phyloP scores from a whole-genome alignment of 2,113 vertebrate species.

The Poicephalus meyeri region DNA sequence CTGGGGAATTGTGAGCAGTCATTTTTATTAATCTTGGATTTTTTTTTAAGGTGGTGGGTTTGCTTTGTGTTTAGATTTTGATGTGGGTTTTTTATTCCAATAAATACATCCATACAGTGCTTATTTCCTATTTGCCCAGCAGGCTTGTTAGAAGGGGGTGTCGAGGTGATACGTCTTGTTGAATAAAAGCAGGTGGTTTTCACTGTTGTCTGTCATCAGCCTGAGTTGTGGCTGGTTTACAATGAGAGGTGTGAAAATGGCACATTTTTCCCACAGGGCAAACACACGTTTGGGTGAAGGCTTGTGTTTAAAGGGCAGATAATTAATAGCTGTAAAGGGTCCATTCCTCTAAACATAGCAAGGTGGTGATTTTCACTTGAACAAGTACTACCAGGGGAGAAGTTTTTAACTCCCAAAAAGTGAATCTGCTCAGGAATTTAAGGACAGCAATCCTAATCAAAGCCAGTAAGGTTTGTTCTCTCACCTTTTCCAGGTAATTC shows the following conservation, averaged over 20 bases:
- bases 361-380: not conserved
- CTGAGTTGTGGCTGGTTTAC: not conserved
- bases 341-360: not conserved
- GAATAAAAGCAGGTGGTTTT: constrained; percentile 11
- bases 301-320: not conserved
- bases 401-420: not conserved
- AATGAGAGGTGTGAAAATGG: constrained; percentile 26
- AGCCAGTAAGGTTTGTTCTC: not conserved
- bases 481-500: not conserved
- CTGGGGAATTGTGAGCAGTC: not conserved
- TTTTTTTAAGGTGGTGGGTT: not conserved
- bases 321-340: constrained; percentile 10
- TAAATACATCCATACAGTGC: not conserved
- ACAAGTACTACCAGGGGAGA: not conserved
- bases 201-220: not conserved
- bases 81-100: not conserved
- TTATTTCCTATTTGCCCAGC: not conserved
- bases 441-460: not conserved
- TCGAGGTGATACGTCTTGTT: not conserved
- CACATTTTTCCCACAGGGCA: not conserved
- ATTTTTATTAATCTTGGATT: not conserved
- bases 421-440: not conserved
- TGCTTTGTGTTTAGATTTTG: not conserved
- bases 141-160: not conserved
- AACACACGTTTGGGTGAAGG: not conserved